phyloP scores from a whole-genome alignment of 2,797 vertebrate species.

The Sparidentex hasta region DNA sequence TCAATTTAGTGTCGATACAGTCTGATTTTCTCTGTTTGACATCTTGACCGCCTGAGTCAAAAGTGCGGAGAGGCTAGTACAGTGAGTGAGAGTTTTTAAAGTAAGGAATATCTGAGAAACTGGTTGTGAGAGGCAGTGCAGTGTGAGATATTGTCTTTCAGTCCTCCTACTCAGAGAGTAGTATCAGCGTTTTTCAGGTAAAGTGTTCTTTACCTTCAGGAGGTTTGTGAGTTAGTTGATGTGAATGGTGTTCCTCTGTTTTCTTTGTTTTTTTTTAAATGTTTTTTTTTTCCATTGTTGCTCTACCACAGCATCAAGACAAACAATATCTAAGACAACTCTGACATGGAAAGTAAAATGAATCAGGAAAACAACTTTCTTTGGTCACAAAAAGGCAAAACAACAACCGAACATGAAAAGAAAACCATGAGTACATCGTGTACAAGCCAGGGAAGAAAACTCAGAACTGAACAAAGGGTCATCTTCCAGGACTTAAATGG shows the following conservation, averaged over 20 bases:
- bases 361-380: conserved; percentile 83
- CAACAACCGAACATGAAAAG: conserved; percentile 70
- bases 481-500: conserved; percentile 70
- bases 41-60: conserved; percentile 71
- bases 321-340: conserved; percentile 57
- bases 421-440: conserved; percentile 58
- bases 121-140: conserved; percentile 75
- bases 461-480: conserved; percentile 52
- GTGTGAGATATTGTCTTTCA: conserved; percentile 67
- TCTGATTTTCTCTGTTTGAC: conserved; percentile 67
- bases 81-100: conserved; percentile 58
- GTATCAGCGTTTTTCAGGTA: conserved; percentile 56
- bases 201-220: conserved; percentile 59
- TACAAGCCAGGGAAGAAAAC: conserved; percentile 50
- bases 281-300: conserved; percentile 79
- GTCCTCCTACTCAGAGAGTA: conserved; percentile 59
- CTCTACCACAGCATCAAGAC: conserved; percentile 79
- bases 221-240: conserved; percentile 64
- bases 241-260: conserved; percentile 47
- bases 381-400: conserved; percentile 93
- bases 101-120: conserved; percentile 62
- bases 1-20: conserved; percentile 73
- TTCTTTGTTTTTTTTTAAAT: conserved; percentile 73
- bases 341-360: conserved; percentile 73
- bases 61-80: conserved; percentile 53